A percentile compares a stretch with the other conserved stretches of the same genome.
These are phyloP conservation scores for Sisyra terminalis DNA, from an alignment of 2,888 invertebrate species.

Conservation along the genomic window DNA sequence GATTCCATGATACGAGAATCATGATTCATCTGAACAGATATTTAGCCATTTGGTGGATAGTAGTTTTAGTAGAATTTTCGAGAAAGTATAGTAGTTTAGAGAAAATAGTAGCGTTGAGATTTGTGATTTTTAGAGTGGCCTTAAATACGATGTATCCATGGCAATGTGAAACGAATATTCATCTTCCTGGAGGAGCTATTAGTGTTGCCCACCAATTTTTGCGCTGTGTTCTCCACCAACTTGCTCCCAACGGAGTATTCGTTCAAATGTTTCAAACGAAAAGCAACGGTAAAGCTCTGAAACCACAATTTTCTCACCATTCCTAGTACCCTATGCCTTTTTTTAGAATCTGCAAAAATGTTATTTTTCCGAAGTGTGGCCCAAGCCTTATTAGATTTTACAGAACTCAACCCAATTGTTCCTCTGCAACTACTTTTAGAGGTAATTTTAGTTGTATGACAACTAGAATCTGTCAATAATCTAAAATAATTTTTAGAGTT, in stretches of 20 bases:
- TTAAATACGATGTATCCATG: constrained; percentile 69
- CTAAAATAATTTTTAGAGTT: constrained; percentile 30
- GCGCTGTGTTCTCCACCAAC: constrained; percentile 88
- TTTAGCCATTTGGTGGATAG: too few relatives aligned
- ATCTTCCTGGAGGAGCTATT: constrained; percentile 85
- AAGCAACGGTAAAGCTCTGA: constrained; percentile 46
- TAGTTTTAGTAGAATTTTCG: too few relatives aligned
- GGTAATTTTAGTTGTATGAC: constrained; percentile 24
- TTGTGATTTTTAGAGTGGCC: constrained; percentile 39
- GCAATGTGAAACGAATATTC: constrained; percentile 75
- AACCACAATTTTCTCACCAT: not conserved
- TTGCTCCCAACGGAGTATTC: constrained; percentile 94
- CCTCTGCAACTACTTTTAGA: constrained; percentile 84
- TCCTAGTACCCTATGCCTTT: not conserved
- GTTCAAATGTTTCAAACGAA: constrained; percentile 87
- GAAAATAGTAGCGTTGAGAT: too few relatives aligned
- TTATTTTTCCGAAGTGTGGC: constrained; percentile 91
- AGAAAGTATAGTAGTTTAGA: too few relatives aligned
- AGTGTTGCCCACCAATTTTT: constrained; percentile 95
- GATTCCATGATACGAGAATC: too few relatives aligned
- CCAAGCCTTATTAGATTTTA: constrained; percentile 86
- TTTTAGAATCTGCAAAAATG: constrained; percentile 46
- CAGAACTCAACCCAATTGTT: constrained; percentile 86
- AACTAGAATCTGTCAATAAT: constrained; percentile 8
- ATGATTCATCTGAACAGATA: too few relatives aligned